These are phyloP conservation scores for Nymphalis polychloros DNA, from an alignment of 2,888 invertebrate genomes.

Conservation along the genomic window DNA sequence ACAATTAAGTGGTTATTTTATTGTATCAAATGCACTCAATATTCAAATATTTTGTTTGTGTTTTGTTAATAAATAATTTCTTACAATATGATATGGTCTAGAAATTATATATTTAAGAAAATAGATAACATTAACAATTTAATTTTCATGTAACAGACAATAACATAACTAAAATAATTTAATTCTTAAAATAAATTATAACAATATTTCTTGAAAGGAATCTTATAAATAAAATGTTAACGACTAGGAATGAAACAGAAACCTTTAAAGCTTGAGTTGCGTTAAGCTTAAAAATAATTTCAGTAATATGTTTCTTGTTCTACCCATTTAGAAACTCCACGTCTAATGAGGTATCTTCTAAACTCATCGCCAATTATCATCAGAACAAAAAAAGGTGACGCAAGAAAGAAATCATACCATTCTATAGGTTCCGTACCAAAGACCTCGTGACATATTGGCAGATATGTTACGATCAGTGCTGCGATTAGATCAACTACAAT, in stretches of 20 bases:
- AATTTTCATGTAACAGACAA: neutral
- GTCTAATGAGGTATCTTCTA: slow-evolving; percentile 86
- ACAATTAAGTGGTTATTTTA: too few species aligned
- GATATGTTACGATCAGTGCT: slow-evolving; percentile 85
- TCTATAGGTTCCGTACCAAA: slow-evolving; percentile 86
- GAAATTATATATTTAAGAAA: neutral
- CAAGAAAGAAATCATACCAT: slow-evolving; percentile 86
- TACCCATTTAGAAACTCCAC: slow-evolving; percentile 85
- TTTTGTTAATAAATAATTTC: too few species aligned
- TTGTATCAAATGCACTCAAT: too few species aligned
- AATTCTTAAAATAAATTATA: slow-evolving; percentile 9
- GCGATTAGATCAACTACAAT: slow-evolving; percentile 84
- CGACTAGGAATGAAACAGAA: neutral
- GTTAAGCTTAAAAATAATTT: slow-evolving; percentile 33
- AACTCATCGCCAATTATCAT: slow-evolving; percentile 89
- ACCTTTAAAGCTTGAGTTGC: neutral
- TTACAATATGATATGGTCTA: too few species aligned
- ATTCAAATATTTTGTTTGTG: too few species aligned
- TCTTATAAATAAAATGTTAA: neutral
- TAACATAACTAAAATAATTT: neutral
- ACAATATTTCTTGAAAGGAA: neutral
- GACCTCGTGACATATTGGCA: slow-evolving; percentile 85
- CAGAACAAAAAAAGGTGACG: slow-evolving; percentile 86
- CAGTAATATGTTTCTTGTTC: slow-evolving; percentile 89
- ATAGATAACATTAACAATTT: too few species aligned